Conservation (phyloP, 2,797 vertebrate genomes). For the Spheniscus humboldti region DNA sequence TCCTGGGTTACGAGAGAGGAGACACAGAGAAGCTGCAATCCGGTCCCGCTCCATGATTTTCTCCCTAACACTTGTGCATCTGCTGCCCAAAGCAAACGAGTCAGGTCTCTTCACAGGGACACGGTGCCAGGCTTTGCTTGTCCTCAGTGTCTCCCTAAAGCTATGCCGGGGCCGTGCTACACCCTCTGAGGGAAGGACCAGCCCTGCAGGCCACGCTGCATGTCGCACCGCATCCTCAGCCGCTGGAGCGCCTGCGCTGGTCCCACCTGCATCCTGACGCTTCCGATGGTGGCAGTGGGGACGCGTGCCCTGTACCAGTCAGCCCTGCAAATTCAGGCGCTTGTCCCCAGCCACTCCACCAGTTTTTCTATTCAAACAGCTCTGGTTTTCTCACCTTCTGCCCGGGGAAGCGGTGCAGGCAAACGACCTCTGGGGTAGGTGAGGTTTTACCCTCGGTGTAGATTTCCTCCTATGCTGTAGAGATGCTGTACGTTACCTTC, state of each 20-base stretch:
- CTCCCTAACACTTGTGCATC: background rate
- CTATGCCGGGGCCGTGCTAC: accelerated
- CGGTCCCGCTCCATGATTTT: background rate
- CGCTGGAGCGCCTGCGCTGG: accelerated
- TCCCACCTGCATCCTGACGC: background rate
- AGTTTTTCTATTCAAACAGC: background rate
- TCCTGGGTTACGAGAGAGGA: background rate
- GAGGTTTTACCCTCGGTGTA: background rate
- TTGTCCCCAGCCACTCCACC: accelerated
- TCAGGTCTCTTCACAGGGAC: background rate
- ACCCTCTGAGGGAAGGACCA: background rate
- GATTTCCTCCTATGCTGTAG: accelerated
- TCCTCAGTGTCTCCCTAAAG: background rate
- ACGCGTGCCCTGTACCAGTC: accelerated
- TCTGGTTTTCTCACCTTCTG: background rate
- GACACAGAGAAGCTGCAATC: background rate
- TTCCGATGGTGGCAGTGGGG: background rate
- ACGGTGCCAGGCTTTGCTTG: background rate
- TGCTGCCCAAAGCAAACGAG: background rate
- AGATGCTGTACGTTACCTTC: background rate
- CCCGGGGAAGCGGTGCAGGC: background rate
- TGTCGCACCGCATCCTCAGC: accelerated
- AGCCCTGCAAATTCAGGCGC: background rate
- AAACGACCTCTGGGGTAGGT: accelerated
- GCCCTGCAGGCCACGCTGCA: background rate